Conservation (phyloP, 2,113 vertebrate species). For the Sphyrna mokarran region DNA sequence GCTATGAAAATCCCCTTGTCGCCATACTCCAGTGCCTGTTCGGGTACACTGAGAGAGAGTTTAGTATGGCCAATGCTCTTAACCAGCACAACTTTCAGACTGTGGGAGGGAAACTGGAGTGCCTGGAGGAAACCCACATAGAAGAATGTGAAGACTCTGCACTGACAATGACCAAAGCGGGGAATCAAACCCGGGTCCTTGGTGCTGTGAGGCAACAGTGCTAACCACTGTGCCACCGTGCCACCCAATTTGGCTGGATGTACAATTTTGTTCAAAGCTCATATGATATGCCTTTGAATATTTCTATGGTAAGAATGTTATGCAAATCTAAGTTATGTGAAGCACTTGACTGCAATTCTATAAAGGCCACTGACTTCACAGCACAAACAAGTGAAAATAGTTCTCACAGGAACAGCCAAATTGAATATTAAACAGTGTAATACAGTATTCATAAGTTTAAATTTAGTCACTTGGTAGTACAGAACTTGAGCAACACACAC, state of each 20-base stretch:
- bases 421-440: background rate
- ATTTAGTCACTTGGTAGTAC: background rate
- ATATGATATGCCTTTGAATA: background rate
- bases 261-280: background rate
- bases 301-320: background rate
- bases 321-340: background rate
- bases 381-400: background rate
- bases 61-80: too few species aligned
- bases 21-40: too few species aligned
- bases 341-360: background rate
- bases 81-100: too few species aligned
- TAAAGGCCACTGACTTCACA: background rate
- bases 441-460: background rate
- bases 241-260: background rate
- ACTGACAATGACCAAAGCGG: too few species aligned
- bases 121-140: too few species aligned
- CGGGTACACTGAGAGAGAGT: too few species aligned
- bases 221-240: too few species aligned
- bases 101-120: too few species aligned
- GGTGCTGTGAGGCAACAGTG: too few species aligned
- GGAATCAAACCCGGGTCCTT: too few species aligned
- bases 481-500: background rate
- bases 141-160: too few species aligned
- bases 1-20: too few species aligned
- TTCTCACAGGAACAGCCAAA: background rate